Evolutionary conservation across 2,113 vertebrate genomes (phyloP).

Genomic region (Nesoenas mayeri): DNA sequence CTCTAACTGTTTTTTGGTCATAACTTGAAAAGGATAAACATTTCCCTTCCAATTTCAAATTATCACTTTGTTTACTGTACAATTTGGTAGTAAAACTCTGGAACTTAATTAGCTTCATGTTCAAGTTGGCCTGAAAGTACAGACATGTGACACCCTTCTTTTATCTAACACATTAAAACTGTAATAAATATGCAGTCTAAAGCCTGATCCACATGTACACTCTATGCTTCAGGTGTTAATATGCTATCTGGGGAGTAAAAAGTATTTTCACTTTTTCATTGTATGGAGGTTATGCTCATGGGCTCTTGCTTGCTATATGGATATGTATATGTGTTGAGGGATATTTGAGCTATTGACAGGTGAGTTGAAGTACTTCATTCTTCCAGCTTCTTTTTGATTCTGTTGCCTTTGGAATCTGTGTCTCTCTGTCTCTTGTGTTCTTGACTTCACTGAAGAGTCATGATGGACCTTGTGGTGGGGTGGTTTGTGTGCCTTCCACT

Average conservation of each 20-base stretch:
- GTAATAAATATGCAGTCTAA: neutral
- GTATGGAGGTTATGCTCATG: neutral
- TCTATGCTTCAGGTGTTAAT: neutral
- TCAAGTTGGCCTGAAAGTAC: neutral
- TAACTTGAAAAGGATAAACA: neutral
- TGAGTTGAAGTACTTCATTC: neutral
- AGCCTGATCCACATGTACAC: neutral
- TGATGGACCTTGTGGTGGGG: neutral
- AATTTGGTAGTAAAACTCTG: neutral
- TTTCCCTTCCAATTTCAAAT: neutral
- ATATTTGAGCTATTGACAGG: neutral
- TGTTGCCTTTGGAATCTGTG: neutral
- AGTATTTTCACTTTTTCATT: neutral
- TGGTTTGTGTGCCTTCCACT: neutral
- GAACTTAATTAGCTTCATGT: neutral
- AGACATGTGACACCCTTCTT: neutral
- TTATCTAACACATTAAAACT: neutral
- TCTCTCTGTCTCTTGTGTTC: neutral
- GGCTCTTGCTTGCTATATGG: neutral
- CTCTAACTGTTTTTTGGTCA: neutral
- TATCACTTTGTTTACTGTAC: neutral
- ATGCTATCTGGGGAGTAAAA: neutral
- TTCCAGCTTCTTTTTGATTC: neutral
- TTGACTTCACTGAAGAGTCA: neutral
- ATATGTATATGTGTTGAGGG: neutral